phyloP scores from a whole-genome alignment of 2,797 vertebrate genomes.

The Morus bassanus region DNA sequence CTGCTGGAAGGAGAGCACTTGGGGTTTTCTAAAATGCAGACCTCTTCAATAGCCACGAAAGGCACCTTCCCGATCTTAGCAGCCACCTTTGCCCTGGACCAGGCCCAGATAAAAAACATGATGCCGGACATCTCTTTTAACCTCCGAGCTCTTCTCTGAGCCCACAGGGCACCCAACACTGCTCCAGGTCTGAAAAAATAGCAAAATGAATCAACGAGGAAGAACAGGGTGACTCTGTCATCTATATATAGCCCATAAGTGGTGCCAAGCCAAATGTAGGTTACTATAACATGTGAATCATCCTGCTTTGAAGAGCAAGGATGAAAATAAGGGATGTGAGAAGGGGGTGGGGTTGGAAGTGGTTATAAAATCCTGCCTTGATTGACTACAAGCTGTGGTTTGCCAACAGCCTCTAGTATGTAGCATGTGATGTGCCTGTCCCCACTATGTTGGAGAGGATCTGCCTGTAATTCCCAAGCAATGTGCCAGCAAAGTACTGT shows the following conservation, averaged over 20 bases:
- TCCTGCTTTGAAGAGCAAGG: neutral
- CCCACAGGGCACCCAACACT: neutral
- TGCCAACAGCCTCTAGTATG: constrained; percentile 20
- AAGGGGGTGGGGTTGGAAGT: constrained; percentile 19
- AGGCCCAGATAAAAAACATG: neutral
- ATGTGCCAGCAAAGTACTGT: neutral
- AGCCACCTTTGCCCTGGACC: neutral
- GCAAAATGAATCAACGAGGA: neutral
- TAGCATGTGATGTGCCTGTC: neutral
- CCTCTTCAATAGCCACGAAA: neutral
- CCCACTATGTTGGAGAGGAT: neutral
- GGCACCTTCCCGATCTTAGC: neutral
- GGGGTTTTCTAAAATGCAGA: neutral
- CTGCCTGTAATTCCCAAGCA: constrained; percentile 13
- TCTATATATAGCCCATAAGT: constrained; percentile 33
- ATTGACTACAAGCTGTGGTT: constrained; percentile 9
- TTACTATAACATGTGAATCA: constrained; percentile 60
- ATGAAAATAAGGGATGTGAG: neutral
- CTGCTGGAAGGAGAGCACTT: neutral
- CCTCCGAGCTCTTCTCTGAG: neutral
- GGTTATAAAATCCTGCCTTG: constrained; percentile 14
- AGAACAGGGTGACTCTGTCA: constrained; percentile 10
- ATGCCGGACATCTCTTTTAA: neutral
- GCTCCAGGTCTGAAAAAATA: neutral
- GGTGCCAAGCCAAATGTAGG: constrained; percentile 61